Base-by-base conservation (phyloP, 2,113 vertebrate species). In the Muntiacus muntjak region DNA sequence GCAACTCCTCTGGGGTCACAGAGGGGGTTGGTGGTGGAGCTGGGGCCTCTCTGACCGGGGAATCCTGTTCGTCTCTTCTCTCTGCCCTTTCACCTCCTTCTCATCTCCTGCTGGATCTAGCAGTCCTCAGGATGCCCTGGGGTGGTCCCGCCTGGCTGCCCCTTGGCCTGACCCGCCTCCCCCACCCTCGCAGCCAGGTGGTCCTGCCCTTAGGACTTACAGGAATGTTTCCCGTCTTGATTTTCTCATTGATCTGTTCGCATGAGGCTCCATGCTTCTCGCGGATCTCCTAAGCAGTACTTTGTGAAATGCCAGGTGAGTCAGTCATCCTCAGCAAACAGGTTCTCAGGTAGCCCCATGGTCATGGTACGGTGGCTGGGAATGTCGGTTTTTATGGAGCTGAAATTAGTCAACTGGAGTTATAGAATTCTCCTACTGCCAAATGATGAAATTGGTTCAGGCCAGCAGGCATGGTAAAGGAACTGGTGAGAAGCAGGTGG, bases 131-230 rank as follows among this genome's bases (percentile, higher is more conserved):
- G 76, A 78, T 4, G 3, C 28, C 6, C 2, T 6, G 50, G 19
- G 43, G 10, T 30, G n/a, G 40, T 43, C 6, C 79, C 0, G 1
- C 7, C 0, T 19, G 40, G 57, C 23, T 90, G 43, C 58, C 84
- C 81, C n/a, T 19, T 17, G 43, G n/a, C 50, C 16, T 2, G 36
- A 55, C 4, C 14, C 6, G 47, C 50, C 5, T 78, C 14, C n/a
- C 40, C 40, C 1, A 15, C 71, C 36, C 40, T 0, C 1, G 71
- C 40, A 15, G 71, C 40, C 6, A 1, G 60, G 54, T 0, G 0
- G 17, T 6, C 26, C 55, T 82, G 54, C 28, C 58, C 94, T 54
- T 45, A 84, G 74, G 79, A 79, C 55, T 52, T 62, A 83, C 6
- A 14, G 12, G 81, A 64, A 79, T 45, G 45, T 60, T 45, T 94